Base-by-base conservation (phyloP, 2,888 invertebrate species). In the Stenichneumon culpator region DNA sequence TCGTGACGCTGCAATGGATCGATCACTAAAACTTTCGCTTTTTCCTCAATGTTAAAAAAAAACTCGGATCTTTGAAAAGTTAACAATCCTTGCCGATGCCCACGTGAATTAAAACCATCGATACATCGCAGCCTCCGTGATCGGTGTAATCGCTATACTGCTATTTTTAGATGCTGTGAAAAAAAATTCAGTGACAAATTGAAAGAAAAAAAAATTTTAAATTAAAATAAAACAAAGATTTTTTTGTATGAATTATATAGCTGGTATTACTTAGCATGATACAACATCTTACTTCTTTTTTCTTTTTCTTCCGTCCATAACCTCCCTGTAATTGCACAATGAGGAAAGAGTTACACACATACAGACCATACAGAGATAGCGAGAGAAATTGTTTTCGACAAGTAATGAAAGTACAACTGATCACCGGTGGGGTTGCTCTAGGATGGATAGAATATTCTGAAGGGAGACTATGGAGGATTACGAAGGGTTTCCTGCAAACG, bases 261-360 rank as follows among this genome's bases (percentile, higher is more conserved):
- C 83, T 87, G 74, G 87, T 89, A 90, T 92, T 93, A 93, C 92
- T 93, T 93, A 93, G 93, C 93, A 93, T 93, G 93, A 93, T 93
- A 91, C 92, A 93, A 93, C 93, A 95, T 97, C 98, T 98, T 98
- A 98, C 98, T 97, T 98, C 98, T 98, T 98, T 98, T 97, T 98
- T 98, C 97, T 97, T 98, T 97, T 97, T 98, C 97, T 97, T 97
- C 97, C 98, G 97, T 97, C 98, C 98, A 97, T 97, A 97, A 97
- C 96, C 96, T 96, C 96, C 96, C 97, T 97, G 97, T 95, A 97
- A 97, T 96, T 93, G 93, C 93, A 94, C 93, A 94, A 94, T 91
- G 93, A 91, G 94, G 94, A 93, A 94, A 94, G 92, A 89, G 93
- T 94, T 94, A 94, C 94, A 94, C 93, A 94, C 90, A 94, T 92